Evolutionary conservation across 2,888 invertebrate species (phyloP).

Genomic region (Xanthia togata): DNA sequence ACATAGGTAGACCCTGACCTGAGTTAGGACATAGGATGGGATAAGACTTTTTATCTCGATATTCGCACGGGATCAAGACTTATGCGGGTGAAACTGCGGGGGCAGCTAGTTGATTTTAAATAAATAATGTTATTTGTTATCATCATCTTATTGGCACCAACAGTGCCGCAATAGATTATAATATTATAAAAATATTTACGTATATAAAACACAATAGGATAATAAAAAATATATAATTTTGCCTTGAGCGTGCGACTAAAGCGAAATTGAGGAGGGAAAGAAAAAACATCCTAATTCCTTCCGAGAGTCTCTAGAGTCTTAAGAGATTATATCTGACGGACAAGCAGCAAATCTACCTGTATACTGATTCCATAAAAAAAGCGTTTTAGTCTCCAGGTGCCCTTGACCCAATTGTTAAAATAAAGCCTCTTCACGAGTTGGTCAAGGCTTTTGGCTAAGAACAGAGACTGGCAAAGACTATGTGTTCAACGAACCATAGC

Average conservation of each 20-base stretch:
- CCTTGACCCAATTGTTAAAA: not conserved
- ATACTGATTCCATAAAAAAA: conserved; percentile 9
- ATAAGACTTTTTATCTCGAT: no score
- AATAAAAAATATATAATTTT: not conserved
- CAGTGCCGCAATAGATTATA: conserved; percentile 87
- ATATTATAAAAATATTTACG: not conserved
- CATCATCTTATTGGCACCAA: conserved; percentile 95
- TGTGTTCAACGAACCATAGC: not conserved
- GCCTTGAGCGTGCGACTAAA: not conserved
- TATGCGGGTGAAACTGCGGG: no score
- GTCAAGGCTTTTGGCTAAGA: not conserved
- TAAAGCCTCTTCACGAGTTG: not conserved
- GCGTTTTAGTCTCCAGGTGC: not conserved
- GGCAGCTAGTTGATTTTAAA: not conserved
- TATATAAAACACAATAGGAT: not conserved
- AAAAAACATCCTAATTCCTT: conserved; percentile 32
- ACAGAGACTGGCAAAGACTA: not conserved
- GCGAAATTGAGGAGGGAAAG: conserved; percentile 36
- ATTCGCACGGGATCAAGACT: no score
- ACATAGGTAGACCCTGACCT: no score
- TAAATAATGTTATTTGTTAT: conserved; percentile 92
- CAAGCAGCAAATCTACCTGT: conserved; percentile 41
- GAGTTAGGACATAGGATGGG: no score
- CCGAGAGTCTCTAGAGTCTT: conserved; percentile 33
- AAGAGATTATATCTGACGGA: conserved; percentile 44